Base-by-base conservation (phyloP, 2,888 invertebrate species). In the Willowsia nigromaculata region DNA sequence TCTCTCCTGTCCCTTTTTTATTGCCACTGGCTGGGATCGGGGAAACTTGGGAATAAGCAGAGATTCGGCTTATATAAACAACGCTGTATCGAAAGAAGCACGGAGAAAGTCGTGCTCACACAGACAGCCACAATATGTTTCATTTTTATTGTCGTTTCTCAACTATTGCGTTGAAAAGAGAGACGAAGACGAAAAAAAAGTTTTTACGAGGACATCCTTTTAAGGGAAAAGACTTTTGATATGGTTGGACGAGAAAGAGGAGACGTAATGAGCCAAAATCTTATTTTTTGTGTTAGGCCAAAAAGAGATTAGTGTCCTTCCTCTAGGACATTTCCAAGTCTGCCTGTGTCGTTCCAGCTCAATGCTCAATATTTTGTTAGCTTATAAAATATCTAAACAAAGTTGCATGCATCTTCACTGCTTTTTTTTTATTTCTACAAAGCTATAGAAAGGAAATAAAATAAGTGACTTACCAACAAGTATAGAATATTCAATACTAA, bases 401-500 rank as follows among this genome's bases (percentile, higher is more conserved):
- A 7, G 6, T 40, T 40, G 9, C 50, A 18, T 15, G 47, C 2
- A 47, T 18, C 50, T 5, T 50, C n/a, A 50, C 2, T 18, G 13
- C 18, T n/a, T 6, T 18, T n/a, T n/a, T n/a, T n/a, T n/a, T n/a
- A n/a, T n/a, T n/a, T n/a, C n/a, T n/a, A n/a, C n/a, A 50, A n/a
- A 1, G 5, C n/a, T 43, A 43, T 1, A 13, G 18, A 71, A 1
- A 71, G 43, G 50, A 22, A 6, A 47, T 27, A 47, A n/a, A 1
- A 59, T 22, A 68, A 68, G 3, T 37, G 37, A 83, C 94, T 94
- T 94, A 96, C 96, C 96, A 85, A 96, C 96, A 89, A 97, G 95
- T 93, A 97, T 96, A 94, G 96, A 96, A 94, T 96, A 97, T 94
- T 97, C 96, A 37, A 97, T 96, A 91, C 96, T 96, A 93, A 97